Evolutionary conservation across 2,888 invertebrate species (phyloP).

Genomic region (Scelioninae gen. 1): DNA sequence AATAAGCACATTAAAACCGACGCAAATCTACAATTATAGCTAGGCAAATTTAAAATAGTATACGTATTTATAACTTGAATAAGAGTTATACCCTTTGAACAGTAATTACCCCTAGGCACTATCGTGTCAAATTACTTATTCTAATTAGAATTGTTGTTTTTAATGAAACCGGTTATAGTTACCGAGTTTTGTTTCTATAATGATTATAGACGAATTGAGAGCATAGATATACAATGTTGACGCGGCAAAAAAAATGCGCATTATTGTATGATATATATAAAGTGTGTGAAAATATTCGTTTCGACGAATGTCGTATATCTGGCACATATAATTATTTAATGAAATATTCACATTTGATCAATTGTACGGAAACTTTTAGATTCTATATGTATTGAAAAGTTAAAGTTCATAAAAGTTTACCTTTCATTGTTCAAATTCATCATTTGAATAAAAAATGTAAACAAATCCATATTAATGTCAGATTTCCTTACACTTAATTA

Average conservation of each 20-base stretch:
- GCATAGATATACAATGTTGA: conserved; percentile 14
- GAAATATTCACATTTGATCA: conserved; percentile 2
- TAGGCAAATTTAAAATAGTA: no score
- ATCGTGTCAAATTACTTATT: conserved; percentile 24
- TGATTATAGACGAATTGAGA: conserved; percentile 22
- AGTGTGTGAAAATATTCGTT: conserved; percentile 15
- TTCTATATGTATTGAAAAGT: neutral
- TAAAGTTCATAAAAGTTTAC: neutral
- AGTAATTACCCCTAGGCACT: neutral
- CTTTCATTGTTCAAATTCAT: no score
- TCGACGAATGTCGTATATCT: neutral
- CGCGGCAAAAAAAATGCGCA: neutral
- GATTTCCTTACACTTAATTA: no score
- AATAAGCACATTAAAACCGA: no score
- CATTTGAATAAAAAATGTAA: no score
- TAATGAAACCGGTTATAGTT: conserved; percentile 22
- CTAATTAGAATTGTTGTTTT: conserved; percentile 31
- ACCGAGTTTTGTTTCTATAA: conserved; percentile 11
- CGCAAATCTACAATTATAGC: no score
- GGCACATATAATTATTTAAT: neutral
- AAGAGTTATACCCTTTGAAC: no score
- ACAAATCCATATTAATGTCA: no score
- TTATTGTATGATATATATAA: neutral
- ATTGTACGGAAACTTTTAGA: conserved; percentile 5
- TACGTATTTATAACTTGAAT: no score